Evolutionary conservation across 2,888 invertebrate genomes (phyloP).

Genomic region (Ypsolopha scabrella): DNA sequence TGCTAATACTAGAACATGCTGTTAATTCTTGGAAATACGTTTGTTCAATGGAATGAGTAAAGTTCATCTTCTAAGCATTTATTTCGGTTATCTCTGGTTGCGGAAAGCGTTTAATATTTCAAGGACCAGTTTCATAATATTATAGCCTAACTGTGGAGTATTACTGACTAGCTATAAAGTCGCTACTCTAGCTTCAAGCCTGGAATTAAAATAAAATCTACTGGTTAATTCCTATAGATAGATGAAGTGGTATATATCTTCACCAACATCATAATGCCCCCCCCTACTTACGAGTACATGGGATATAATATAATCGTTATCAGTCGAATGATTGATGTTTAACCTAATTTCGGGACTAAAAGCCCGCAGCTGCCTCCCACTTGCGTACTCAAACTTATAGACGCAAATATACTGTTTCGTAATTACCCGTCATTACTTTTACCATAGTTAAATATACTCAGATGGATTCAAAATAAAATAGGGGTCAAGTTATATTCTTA

Average conservation of each 20-base stretch:
- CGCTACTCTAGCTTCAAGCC: too few relatives aligned
- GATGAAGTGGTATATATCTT: constrained; percentile 8
- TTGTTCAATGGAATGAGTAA: too few relatives aligned
- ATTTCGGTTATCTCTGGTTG: too few relatives aligned
- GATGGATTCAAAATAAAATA: too few relatives aligned
- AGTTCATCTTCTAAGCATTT: too few relatives aligned
- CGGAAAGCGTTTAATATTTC: too few relatives aligned
- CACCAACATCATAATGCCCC: constrained; percentile 4
- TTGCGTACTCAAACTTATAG: constrained; percentile 8
- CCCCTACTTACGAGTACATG: constrained; percentile 4
- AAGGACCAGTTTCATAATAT: too few relatives aligned
- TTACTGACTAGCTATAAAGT: too few relatives aligned
- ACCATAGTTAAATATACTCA: background rate
- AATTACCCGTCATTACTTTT: constrained; percentile 19
- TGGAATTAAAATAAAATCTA: background rate
- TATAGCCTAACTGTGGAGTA: too few relatives aligned
- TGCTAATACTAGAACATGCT: too few relatives aligned
- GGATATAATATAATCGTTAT: constrained; percentile 18
- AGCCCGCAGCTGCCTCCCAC: constrained; percentile 19
- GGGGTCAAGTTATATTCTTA: too few relatives aligned
- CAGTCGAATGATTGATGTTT: constrained; percentile 30
- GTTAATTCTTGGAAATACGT: too few relatives aligned
- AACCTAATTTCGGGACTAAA: constrained; percentile 24
- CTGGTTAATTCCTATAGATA: background rate
- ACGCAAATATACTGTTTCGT: constrained; percentile 6